Evolutionary conservation across 53 echinoderm and acorn worm species (phyloP), one percentile per base, ranked within the genome.

Genomic region (Astropecten irregularis): DNA sequence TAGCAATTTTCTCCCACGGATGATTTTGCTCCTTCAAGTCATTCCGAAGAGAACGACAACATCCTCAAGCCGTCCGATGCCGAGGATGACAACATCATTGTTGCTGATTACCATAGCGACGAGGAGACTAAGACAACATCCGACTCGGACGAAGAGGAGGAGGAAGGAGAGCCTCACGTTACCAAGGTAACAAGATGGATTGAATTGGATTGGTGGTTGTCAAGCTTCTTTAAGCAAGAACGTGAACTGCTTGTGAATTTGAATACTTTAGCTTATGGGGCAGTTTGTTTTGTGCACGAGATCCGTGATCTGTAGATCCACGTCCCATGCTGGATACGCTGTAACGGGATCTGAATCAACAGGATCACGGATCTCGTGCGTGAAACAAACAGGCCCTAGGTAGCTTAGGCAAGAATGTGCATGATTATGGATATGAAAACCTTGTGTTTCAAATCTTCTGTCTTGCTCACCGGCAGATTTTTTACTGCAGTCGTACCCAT

Each of bases 401-500:
- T n/a, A n/a, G n/a, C n/a, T n/a, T n/a, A n/a, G n/a, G n/a, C n/a
- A n/a, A n/a, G n/a, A n/a, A n/a, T n/a, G n/a, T n/a, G n/a, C n/a
- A n/a, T n/a, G n/a, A n/a, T n/a, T n/a, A n/a, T n/a, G n/a, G n/a
- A n/a, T n/a, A n/a, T n/a, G n/a, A n/a, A n/a, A n/a, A n/a, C n/a
- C n/a, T n/a, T n/a, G n/a, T n/a, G n/a, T n/a, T n/a, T n/a, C n/a
- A n/a, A n/a, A n/a, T n/a, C n/a, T n/a, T n/a, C n/a, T n/a, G n/a
- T n/a, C n/a, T n/a, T n/a, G n/a, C n/a, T n/a, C n/a, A n/a, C n/a
- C n/a, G 22, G 19, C 56, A 99, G 99, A 94, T 99, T 36, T 94
- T 84, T 38, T 99, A 99, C 86, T 94, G 94, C 69, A 99, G 99
- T 60, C 83, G 99, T 31, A 99, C 99, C 9, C 99, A 99, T 73